These are phyloP conservation scores for Melipona quadrifasciata DNA, from an alignment of 1,140 invertebrate species.

Conservation along the genomic window DNA sequence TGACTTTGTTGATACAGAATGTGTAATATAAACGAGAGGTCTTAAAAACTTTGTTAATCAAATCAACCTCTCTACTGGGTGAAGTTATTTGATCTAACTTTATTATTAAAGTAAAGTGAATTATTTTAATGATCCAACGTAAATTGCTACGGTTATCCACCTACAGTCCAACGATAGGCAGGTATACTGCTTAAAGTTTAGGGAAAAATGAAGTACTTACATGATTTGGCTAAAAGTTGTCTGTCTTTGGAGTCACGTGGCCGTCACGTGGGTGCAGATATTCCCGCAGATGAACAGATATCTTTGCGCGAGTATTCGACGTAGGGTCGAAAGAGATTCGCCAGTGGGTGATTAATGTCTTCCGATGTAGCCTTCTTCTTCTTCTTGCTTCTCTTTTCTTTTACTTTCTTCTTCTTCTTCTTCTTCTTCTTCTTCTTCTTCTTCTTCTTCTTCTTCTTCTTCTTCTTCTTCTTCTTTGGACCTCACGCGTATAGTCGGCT, in stretches of 20 bases:
- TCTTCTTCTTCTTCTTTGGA: slow-evolving; percentile 45
- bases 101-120: no score
- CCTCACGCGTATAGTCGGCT: slow-evolving; percentile 65
- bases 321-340: slow-evolving; percentile 53
- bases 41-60: no score
- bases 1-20: no score
- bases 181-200: no score
- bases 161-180: no score
- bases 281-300: slow-evolving; percentile 53
- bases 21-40: no score
- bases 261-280: slow-evolving; percentile 44
- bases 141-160: no score
- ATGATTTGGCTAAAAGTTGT: neutral
- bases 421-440: slow-evolving; percentile 1
- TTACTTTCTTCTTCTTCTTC: neutral
- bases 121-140: no score
- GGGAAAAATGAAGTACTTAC: neutral
- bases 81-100: no score
- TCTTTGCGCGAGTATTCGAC: slow-evolving; percentile 48
- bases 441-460: slow-evolving; percentile 15
- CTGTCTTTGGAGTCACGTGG: slow-evolving; percentile 40
- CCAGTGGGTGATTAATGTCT: slow-evolving; percentile 72
- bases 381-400: neutral
- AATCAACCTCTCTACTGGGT: no score
- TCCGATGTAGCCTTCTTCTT: slow-evolving; percentile 58